Evolutionary conservation across 23 tunicate genomes (phyloP).

Genomic region (Oikopleura albicans): DNA sequence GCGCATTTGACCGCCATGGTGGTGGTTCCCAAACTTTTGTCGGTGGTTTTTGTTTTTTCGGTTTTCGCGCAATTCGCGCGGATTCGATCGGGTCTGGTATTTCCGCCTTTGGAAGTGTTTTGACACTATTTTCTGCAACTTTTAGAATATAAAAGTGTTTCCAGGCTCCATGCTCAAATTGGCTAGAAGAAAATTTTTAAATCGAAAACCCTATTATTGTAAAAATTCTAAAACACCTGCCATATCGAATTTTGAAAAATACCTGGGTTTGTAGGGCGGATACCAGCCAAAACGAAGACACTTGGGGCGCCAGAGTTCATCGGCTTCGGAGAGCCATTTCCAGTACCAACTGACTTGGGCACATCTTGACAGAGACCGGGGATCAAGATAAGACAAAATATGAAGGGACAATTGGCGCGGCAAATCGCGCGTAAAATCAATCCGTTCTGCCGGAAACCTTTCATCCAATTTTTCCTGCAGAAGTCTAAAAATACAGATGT

Average conservation of each 20-base stretch:
- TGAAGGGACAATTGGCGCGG: neutral
- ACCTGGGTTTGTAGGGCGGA: neutral
- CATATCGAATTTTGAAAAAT: neutral
- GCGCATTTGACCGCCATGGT: neutral
- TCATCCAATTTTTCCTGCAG: neutral
- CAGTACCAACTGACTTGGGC: neutral
- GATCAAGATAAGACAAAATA: neutral
- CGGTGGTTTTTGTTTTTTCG: neutral
- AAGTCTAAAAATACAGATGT: too few species aligned
- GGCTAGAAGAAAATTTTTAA: neutral
- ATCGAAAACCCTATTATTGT: neutral
- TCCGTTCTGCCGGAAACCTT: neutral
- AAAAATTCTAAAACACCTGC: neutral
- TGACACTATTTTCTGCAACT: neutral
- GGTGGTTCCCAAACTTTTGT: neutral
- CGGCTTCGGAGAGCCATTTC: neutral
- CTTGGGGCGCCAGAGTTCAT: neutral
- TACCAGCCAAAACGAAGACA: neutral
- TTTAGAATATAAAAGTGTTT: neutral
- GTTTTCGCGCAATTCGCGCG: neutral
- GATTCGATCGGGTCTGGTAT: neutral
- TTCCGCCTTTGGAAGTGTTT: neutral
- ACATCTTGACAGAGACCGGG: neutral
- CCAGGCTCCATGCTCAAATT: neutral
- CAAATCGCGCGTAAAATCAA: neutral